Conservation (phyloP, 2,797 vertebrate species). For the Coranthus polyacanthus region DNA sequence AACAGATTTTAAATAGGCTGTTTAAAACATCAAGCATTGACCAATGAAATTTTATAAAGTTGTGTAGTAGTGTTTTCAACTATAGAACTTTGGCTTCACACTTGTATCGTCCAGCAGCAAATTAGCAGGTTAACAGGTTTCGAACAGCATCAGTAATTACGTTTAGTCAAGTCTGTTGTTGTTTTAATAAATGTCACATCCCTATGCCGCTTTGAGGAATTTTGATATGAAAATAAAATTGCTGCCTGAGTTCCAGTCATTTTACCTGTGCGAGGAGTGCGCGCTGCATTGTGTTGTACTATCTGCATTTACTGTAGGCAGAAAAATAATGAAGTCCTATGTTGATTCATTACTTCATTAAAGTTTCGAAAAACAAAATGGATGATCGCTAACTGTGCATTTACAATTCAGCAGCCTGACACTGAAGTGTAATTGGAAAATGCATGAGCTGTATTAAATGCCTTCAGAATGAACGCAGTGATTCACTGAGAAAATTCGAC, state of each 20-base stretch:
- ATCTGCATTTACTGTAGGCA: constrained; percentile 35
- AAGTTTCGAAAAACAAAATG: constrained; percentile 48
- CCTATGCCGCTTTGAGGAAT: not conserved
- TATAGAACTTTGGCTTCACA: too few relatives aligned
- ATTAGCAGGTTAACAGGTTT: not conserved
- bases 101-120: too few relatives aligned
- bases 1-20: too few relatives aligned
- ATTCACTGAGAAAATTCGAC: constrained; percentile 34
- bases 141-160: constrained; percentile 1
- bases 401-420: constrained; percentile 48
- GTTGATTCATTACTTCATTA: constrained; percentile 64
- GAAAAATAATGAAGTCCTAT: constrained; percentile 52
- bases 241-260: too few relatives aligned
- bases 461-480: constrained; percentile 30
- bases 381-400: constrained; percentile 52
- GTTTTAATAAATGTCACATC: constrained; percentile 24
- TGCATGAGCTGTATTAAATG: constrained; percentile 38
- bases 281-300: too few relatives aligned
- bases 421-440: constrained; percentile 53
- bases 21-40: too few relatives aligned
- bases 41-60: too few relatives aligned
- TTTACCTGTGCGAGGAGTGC: too few relatives aligned
- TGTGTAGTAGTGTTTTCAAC: too few relatives aligned
- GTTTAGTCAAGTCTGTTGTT: constrained; percentile 31
- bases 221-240: constrained; percentile 26